Evolutionary conservation across 2,888 invertebrate genomes (phyloP), one percentile per base, ranked within the genome.

Genomic region (Lasioglossum oenotherae): DNA sequence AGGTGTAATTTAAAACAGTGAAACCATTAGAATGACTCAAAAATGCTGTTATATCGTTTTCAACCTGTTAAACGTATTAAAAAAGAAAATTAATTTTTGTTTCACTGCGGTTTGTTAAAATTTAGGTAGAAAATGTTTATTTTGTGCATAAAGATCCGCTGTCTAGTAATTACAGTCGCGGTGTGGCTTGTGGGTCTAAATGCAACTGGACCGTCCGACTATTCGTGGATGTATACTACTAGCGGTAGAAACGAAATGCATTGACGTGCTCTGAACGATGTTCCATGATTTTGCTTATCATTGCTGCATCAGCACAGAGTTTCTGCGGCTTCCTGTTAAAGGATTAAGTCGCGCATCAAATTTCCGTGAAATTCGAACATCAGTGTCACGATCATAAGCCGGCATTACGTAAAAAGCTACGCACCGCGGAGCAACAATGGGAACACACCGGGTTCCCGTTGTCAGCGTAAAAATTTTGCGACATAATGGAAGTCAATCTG

Each of bases 401-500:
- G 27, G 27, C 60, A 14, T 14, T 27, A 27, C 16, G 5, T 27
- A 14, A 27, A 60, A 27, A 6, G 4, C 27, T 60, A 27, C 60
- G 60, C 27, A 27, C 27, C 27, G 27, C 14, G 60, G 2, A 27
- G 16, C 31, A 35, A 67, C 35, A 67, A 67, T 67, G 67, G 31
- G 6, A 8, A 60, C 16, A 35, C 19, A 3, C 64, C 16, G 19
- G 10, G 67, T 67, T 31, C 4, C 12, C 35, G 67, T 67, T 35
- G 19, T 10, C 35, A 31, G 67, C 35, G 35, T 67, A 67, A 67
- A 35, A 31, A 35, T 35, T 35, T 67, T 31, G 35, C 16, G 67
- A 31, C 35, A 67, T 35, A 67, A 46, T 27, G 72, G 44, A 72
- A 19, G 31, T 41, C 27, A 49, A 75, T 60, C 75, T 60, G n/a